These are phyloP conservation scores for Cygnus buccinator DNA, from an alignment of 2,113 vertebrate species.

Conservation along the genomic window DNA sequence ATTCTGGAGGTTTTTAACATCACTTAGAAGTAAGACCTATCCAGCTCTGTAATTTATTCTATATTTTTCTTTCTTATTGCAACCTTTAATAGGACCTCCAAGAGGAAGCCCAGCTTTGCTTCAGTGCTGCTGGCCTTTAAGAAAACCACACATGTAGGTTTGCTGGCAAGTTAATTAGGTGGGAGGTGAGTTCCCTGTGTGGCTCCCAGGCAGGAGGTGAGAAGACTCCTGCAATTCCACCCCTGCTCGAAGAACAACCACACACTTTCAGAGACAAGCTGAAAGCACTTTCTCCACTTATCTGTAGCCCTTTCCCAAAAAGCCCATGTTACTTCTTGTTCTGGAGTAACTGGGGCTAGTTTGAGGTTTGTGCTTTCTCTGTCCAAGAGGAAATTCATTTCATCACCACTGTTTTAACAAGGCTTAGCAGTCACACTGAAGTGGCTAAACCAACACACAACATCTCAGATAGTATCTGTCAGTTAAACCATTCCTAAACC, in stretches of 20 bases:
- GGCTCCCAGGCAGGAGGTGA: not conserved
- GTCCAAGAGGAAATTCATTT: not conserved
- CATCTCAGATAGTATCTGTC: not conserved
- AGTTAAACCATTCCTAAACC: not conserved
- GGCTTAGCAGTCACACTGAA: not conserved
- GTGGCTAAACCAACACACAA: not conserved
- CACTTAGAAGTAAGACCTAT: not conserved
- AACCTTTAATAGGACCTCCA: not conserved
- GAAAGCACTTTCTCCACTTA: not conserved
- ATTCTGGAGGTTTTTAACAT: not conserved
- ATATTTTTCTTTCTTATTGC: not conserved
- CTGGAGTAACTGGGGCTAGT: not conserved
- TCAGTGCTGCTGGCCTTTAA: not conserved
- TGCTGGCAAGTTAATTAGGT: not conserved
- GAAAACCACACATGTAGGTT: not conserved
- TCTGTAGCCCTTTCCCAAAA: not conserved
- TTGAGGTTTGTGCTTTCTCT: not conserved
- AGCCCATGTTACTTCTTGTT: fast-evolving
- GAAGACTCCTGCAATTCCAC: not conserved
- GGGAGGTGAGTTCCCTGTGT: not conserved
- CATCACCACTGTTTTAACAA: not conserved
- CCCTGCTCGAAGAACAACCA: not conserved
- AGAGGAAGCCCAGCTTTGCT: not conserved
- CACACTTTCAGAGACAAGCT: not conserved
- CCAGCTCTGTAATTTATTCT: not conserved